Percentiles rank a stretch among this genome's conserved stretches.
These are phyloP conservation scores for Etheostoma cragini DNA, from an alignment of 2,113 vertebrate species.

Conservation along the genomic window DNA sequence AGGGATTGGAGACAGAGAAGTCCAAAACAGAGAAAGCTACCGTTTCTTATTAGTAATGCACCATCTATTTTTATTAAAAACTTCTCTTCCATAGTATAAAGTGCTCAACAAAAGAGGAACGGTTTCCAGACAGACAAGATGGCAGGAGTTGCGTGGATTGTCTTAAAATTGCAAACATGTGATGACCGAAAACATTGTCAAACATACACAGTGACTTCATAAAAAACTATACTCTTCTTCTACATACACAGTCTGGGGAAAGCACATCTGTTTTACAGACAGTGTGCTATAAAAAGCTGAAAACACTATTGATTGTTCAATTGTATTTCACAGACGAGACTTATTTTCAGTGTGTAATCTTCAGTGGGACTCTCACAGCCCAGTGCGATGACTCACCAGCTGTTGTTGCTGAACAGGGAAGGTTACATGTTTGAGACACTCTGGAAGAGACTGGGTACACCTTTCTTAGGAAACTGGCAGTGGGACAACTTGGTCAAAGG, in stretches of 20 bases:
- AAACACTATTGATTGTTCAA: constrained; percentile 21
- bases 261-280: background rate
- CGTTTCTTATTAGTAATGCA: background rate
- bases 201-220: background rate
- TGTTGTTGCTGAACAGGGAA: constrained; percentile 84
- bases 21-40: background rate
- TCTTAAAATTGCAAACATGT: background rate
- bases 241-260: background rate
- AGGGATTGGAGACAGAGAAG: background rate
- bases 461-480: constrained; percentile 85
- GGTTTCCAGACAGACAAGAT: background rate
- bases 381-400: constrained; percentile 46
- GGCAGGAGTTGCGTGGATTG: background rate
- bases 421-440: constrained; percentile 75
- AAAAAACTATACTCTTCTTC: constrained; percentile 12
- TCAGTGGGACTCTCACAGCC: constrained; percentile 29
- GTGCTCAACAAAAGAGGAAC: background rate
- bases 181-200: background rate
- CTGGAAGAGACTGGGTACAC: constrained; percentile 48
- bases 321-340: constrained; percentile 19
- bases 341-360: constrained; percentile 30
- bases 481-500: constrained; percentile 80
- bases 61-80: background rate
- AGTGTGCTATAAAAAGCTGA: background rate
- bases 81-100: background rate